Evolutionary conservation across 2,888 invertebrate species (phyloP).

Genomic region (Eristalis arbustorum): DNA sequence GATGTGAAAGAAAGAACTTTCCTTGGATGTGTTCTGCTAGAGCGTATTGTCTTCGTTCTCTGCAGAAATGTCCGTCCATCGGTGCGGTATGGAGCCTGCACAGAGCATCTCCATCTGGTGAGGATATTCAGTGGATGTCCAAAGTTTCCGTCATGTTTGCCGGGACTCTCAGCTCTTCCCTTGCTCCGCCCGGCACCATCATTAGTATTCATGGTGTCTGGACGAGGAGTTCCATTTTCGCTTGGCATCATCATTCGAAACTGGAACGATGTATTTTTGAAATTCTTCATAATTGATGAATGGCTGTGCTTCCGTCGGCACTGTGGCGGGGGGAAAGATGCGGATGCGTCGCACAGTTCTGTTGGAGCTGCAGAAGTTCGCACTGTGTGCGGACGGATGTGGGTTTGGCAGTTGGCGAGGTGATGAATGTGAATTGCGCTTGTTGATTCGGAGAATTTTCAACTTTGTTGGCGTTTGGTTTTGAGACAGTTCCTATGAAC

Average conservation of each 20-base stretch:
- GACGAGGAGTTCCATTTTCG: neutral
- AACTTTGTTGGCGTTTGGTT: neutral
- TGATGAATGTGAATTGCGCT: neutral
- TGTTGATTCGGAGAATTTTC: neutral
- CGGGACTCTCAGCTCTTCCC: neutral
- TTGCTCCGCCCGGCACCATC: neutral
- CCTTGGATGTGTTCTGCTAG: neutral
- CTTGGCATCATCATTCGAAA: neutral
- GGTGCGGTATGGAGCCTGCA: neutral
- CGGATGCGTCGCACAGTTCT: neutral
- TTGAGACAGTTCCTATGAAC: neutral
- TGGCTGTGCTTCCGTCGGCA: neutral
- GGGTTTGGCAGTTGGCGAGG: neutral
- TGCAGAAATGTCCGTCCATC: neutral
- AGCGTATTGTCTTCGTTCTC: neutral
- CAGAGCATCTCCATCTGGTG: neutral
- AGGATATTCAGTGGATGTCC: neutral
- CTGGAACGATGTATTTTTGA: slow-evolving; percentile 4
- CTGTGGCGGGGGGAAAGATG: neutral
- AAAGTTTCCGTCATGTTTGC: neutral
- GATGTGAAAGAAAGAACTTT: neutral
- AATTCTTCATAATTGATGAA: slow-evolving; percentile 6
- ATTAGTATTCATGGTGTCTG: slow-evolving; percentile 20
- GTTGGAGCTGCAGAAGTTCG: neutral
- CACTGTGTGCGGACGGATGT: neutral